Conservation (phyloP, 2,797 vertebrate species). For the Squalus acanthias region DNA sequence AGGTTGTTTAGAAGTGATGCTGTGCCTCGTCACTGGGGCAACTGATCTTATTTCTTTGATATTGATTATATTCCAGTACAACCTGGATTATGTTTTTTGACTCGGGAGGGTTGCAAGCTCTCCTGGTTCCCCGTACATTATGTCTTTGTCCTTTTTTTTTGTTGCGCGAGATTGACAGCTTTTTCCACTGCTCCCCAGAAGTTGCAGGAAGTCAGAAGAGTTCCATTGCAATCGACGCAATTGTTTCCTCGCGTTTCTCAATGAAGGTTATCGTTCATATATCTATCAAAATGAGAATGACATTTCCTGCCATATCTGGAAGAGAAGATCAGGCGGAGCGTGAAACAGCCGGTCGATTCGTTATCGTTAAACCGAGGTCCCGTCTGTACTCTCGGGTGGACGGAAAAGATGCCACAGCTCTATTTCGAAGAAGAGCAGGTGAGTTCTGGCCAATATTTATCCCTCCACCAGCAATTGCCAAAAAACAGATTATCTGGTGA, state of each 20-base stretch:
- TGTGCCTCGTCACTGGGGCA: not conserved
- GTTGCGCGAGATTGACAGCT: not conserved
- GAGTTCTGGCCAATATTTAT: too few relatives aligned
- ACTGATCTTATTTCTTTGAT: not conserved
- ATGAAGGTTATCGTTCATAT: not conserved
- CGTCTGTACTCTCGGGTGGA: too few relatives aligned
- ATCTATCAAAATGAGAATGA: not conserved
- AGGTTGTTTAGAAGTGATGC: conserved; percentile 39
- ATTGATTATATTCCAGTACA: not conserved
- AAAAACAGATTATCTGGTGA: too few relatives aligned
- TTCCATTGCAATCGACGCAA: not conserved
- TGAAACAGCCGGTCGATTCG: not conserved
- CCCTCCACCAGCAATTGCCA: too few relatives aligned
- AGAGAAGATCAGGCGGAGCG: not conserved
- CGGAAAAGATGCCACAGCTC: too few relatives aligned
- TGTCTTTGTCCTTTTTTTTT: not conserved
- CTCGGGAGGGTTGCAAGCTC: not conserved
- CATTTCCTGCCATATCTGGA: not conserved
- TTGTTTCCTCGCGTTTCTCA: not conserved
- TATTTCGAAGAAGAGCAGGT: too few relatives aligned
- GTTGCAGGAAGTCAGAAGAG: not conserved
- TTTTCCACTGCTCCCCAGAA: not conserved
- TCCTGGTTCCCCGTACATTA: not conserved
- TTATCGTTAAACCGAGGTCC: too few relatives aligned
- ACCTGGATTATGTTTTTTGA: not conserved